Evolutionary conservation across 2,888 invertebrate genomes (phyloP).

Genomic region (Eucriotettix oculatus): DNA sequence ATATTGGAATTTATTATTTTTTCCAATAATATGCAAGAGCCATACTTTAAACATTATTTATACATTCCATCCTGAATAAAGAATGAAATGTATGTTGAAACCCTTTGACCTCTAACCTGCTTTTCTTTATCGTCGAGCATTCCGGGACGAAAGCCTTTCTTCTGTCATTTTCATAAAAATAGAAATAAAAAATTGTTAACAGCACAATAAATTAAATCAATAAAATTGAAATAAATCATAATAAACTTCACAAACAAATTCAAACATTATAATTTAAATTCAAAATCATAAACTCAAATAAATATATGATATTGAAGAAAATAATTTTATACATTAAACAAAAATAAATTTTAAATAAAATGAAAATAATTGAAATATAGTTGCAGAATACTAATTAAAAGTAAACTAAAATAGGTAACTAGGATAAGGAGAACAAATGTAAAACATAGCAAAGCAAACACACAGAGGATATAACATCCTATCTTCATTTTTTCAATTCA

Average conservation of each 20-base stretch:
- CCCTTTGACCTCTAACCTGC: conserved; percentile 17
- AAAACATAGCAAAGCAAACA: background rate
- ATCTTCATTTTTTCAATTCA: background rate
- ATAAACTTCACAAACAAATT: too few relatives aligned
- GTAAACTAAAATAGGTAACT: too few relatives aligned
- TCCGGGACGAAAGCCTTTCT: conserved; percentile 20
- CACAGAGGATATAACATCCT: background rate
- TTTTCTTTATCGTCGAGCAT: conserved; percentile 17
- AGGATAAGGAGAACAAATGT: too few relatives aligned
- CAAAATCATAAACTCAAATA: too few relatives aligned
- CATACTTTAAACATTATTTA: background rate
- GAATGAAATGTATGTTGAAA: background rate
- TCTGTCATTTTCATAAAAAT: conserved; percentile 15
- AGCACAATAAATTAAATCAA: background rate
- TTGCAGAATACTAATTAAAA: too few relatives aligned
- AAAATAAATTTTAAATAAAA: too few relatives aligned
- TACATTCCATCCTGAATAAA: background rate
- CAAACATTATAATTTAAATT: too few relatives aligned
- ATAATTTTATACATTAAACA: too few relatives aligned
- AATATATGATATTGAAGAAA: too few relatives aligned
- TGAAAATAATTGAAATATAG: too few relatives aligned
- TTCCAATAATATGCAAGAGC: background rate
- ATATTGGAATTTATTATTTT: background rate
- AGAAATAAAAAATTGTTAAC: background rate
- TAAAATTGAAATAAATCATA: too few relatives aligned